These are phyloP conservation scores for Herminia tarsipennalis DNA, from an alignment of 2,888 invertebrate species.

Conservation along the genomic window DNA sequence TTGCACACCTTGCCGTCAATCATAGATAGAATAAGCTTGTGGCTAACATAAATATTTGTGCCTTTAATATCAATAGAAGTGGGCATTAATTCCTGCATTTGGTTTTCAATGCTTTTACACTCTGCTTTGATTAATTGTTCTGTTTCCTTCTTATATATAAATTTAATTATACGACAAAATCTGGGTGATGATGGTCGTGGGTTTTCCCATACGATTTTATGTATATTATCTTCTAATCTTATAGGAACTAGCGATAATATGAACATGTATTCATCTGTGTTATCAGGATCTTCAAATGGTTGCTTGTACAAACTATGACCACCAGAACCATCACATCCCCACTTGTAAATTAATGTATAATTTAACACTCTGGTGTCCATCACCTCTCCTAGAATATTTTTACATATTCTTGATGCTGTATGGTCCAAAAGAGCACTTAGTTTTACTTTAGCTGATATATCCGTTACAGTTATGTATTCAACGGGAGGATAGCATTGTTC, in stretches of 20 bases:
- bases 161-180: conserved; percentile 12
- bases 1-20: no score
- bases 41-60: no score
- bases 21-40: no score
- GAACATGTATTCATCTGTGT: conserved; percentile 1
- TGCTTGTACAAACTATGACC: conserved; percentile 3
- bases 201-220: conserved; percentile 11
- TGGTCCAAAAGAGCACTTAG: conserved; percentile 6
- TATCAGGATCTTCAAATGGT: conserved; percentile 9
- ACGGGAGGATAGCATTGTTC: conserved; percentile 4
- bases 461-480: background rate
- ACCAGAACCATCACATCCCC: conserved; percentile 10
- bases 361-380: background rate
- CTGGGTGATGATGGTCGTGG: conserved; percentile 13
- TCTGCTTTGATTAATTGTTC: conserved; percentile 2
- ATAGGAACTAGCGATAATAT: conserved; percentile 7
- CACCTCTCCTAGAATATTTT: conserved; percentile 7
- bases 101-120: background rate
- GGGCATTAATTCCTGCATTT: background rate
- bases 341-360: conserved; percentile 8
- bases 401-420: conserved; percentile 2
- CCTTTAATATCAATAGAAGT: no score
- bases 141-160: conserved; percentile 12
- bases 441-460: conserved; percentile 6
- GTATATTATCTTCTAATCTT: conserved; percentile 1